phyloP scores from a whole-genome alignment of 2,797 vertebrate genomes.

The Leucoraja ocellata region DNA sequence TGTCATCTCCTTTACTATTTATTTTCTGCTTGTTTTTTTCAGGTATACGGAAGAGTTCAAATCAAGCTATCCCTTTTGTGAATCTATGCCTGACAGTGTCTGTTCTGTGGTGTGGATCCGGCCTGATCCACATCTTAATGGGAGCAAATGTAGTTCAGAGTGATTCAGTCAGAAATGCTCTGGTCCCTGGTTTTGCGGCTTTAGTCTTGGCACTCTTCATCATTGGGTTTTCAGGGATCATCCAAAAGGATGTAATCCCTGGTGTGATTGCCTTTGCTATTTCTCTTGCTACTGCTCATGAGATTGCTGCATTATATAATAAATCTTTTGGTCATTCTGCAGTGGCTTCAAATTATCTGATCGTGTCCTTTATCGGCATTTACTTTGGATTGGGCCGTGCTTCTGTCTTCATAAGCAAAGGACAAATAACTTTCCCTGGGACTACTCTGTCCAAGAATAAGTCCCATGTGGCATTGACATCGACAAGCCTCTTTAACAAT shows the following conservation, averaged over 20 bases:
- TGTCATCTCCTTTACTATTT: neutral
- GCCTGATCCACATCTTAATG: slow-evolving; percentile 62
- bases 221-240: slow-evolving; percentile 55
- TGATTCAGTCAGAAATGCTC: slow-evolving; percentile 48
- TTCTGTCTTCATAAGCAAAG: slow-evolving; percentile 54
- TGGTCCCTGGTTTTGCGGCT: slow-evolving; percentile 68
- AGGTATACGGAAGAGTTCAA: slow-evolving; percentile 62
- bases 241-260: slow-evolving; percentile 55
- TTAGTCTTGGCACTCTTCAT: slow-evolving; percentile 65
- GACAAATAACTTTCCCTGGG: slow-evolving; percentile 57
- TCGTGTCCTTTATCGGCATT: slow-evolving; percentile 60
- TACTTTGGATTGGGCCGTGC: slow-evolving; percentile 67
- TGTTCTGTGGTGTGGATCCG: slow-evolving; percentile 68
- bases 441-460: slow-evolving; percentile 47
- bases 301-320: slow-evolving; percentile 59
- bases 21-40: neutral
- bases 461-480: slow-evolving; percentile 38
- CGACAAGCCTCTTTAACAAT: slow-evolving; percentile 42
- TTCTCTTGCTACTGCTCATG: slow-evolving; percentile 69
- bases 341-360: slow-evolving; percentile 67
- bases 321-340: slow-evolving; percentile 60
- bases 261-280: slow-evolving; percentile 57
- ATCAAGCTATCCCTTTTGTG: slow-evolving; percentile 56
- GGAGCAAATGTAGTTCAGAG: slow-evolving; percentile 55
- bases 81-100: slow-evolving; percentile 69